A percentile compares a stretch with the other conserved stretches of the same genome.
phyloP scores from a whole-genome alignment of 2,113 vertebrate species.

The Osmerus eperlanus region DNA sequence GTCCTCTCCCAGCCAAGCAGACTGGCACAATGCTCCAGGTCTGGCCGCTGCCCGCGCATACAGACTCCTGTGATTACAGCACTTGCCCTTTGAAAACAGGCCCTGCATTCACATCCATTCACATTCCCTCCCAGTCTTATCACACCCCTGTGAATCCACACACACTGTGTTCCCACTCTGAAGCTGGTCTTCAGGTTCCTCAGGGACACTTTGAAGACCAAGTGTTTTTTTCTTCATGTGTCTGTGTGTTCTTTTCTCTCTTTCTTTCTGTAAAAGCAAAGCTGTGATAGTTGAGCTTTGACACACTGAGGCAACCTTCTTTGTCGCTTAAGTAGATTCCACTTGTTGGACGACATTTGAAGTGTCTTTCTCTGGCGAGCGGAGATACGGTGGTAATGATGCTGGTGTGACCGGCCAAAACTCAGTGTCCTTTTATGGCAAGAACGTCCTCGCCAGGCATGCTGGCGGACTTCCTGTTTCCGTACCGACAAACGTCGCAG shows the following conservation, averaged over 20 bases:
- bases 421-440: conserved; percentile 5
- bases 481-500: not conserved
- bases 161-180: conserved; percentile 27
- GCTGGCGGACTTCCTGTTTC: not conserved
- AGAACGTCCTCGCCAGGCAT: conserved; percentile 20
- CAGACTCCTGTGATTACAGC: conserved; percentile 63
- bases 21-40: conserved; percentile 28
- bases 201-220: conserved; percentile 41
- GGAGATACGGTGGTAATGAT: conserved; percentile 41
- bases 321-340: conserved; percentile 50
- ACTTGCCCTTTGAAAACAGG: conserved; percentile 70
- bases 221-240: not conserved
- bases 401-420: conserved; percentile 16
- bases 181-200: conserved; percentile 20
- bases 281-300: conserved; percentile 31
- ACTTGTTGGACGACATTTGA: conserved; percentile 49
- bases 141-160: conserved; percentile 20
- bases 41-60: conserved; percentile 21
- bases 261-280: conserved; percentile 26
- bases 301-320: conserved; percentile 39
- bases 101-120: conserved; percentile 38
- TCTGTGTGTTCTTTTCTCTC: not conserved
- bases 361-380: conserved; percentile 14
- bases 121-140: conserved; percentile 30
- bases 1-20: conserved; percentile 40